phyloP scores from a whole-genome alignment of 1,140 invertebrate genomes.

The silkworm (Bombyx mori) region ASM3026992v2 NC_085119.1:11012501-11013000 shows the following conservation, averaged over 20 bases:
- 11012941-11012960: conserved; percentile 72
- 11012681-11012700: conserved; percentile 6
- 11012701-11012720: conserved; percentile 3
- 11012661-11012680: neutral
- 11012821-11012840: conserved; percentile 4
- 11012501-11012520: too few species aligned
- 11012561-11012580: too few species aligned
- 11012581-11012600: too few species aligned
- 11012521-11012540: too few species aligned
- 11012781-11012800: conserved; percentile 30
- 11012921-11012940: conserved; percentile 80
- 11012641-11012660: neutral
- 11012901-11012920: conserved; percentile 87
- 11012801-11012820: conserved; percentile 26
- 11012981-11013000: conserved; percentile 25
- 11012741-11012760: conserved; percentile 33
- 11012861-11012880: conserved; percentile 69
- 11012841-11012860: conserved; percentile 41
- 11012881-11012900: conserved; percentile 84
- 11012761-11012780: conserved; percentile 48
- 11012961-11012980: conserved; percentile 4
- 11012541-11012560: too few species aligned
- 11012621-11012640: neutral
- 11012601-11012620: neutral
- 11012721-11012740: conserved; percentile 33